A percentile compares a stretch with the other conserved stretches of the same genome.
phyloP scores from a whole-genome alignment of 2,797 vertebrate genomes.

The Tadarida brasiliensis region DNA sequence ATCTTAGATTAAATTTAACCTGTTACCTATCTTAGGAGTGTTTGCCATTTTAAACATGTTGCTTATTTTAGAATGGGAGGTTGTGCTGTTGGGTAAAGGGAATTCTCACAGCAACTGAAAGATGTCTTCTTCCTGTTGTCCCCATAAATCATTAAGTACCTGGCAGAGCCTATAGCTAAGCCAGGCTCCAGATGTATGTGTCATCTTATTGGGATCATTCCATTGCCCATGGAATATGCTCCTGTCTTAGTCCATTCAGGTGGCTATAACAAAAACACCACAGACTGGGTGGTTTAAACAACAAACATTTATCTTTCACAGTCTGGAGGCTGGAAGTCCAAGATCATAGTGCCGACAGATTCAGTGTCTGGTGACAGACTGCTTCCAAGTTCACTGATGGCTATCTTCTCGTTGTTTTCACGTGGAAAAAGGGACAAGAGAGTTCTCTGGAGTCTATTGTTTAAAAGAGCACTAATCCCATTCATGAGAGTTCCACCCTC shows the following conservation, averaged over 20 bases:
- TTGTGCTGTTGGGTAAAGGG: neutral
- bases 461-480: neutral
- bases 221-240: neutral
- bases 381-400: neutral
- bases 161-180: neutral
- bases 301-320: neutral
- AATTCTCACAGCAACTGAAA: neutral
- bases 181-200: neutral
- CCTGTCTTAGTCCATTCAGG: neutral
- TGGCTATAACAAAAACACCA: neutral
- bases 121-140: neutral
- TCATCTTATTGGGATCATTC: neutral
- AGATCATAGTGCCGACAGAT: neutral
- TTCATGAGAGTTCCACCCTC: neutral
- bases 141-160: neutral
- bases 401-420: neutral
- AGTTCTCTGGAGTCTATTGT: neutral
- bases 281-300: neutral
- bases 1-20: neutral
- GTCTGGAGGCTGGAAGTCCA: neutral
- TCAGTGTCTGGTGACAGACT: neutral
- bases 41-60: neutral
- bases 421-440: neutral
- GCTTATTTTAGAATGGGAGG: constrained; percentile 19
- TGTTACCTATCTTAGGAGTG: neutral